Conservation (phyloP, 1,140 invertebrate species). For the Brachionus koreanus region DNA sequence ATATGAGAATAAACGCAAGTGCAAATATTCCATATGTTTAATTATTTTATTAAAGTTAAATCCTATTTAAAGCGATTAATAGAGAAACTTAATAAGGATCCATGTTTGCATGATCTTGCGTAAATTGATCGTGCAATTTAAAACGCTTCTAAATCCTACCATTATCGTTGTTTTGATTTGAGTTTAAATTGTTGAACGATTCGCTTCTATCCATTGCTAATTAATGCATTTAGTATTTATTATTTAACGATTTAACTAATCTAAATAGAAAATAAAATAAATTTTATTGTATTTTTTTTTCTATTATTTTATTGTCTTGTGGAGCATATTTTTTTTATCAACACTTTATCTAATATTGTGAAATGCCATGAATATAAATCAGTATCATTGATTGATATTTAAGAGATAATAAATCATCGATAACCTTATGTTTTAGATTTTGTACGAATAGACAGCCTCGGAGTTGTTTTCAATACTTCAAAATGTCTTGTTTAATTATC, state of each 20-base stretch:
- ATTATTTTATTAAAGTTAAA: conserved; percentile 30
- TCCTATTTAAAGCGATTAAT: neutral
- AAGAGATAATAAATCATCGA: conserved; percentile 28
- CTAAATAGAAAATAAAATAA: neutral
- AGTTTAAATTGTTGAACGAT: conserved; percentile 27
- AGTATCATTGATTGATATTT: conserved; percentile 31
- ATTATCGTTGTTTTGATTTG: conserved; percentile 38
- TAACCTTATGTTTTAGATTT: conserved; percentile 27
- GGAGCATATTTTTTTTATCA: conserved; percentile 13
- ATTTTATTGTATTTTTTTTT: neutral
- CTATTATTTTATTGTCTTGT: neutral
- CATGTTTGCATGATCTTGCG: conserved; percentile 31
- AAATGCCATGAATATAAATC: conserved; percentile 15
- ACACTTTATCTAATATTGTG: conserved; percentile 37
- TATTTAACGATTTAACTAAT: conserved; percentile 18
- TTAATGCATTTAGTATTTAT: neutral
- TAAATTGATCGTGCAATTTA: conserved; percentile 37
- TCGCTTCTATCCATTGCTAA: conserved; percentile 18
- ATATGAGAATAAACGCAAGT: conserved; percentile 23
- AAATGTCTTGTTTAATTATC: conserved; percentile 28
- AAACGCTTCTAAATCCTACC: conserved; percentile 16
- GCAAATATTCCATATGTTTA: conserved; percentile 39
- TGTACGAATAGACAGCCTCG: conserved; percentile 8
- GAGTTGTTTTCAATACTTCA: conserved; percentile 27
- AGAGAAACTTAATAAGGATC: conserved; percentile 16